These are phyloP conservation scores for Entosphenus tridentatus DNA, from an alignment of 2,113 vertebrate species.

Conservation along the genomic window DNA sequence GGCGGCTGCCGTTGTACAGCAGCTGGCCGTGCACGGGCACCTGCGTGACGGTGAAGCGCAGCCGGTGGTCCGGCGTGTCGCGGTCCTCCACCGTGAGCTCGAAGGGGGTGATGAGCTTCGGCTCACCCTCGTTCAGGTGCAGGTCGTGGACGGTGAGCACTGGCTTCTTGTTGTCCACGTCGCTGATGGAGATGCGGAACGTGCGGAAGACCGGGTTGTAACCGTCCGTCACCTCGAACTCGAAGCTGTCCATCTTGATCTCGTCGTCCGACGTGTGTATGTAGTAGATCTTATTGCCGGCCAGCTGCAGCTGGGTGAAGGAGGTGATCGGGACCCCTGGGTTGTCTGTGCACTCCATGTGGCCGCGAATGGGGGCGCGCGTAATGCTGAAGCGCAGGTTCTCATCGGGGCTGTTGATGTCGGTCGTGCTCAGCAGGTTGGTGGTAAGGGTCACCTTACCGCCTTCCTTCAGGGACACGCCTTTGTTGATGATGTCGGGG, in stretches of 20 bases:
- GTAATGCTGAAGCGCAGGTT: slow-evolving; percentile 74
- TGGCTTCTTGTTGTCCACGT: slow-evolving; percentile 86
- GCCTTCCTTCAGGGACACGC: slow-evolving; percentile 72
- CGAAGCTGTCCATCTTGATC: slow-evolving; percentile 84
- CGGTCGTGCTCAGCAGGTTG: slow-evolving; percentile 76
- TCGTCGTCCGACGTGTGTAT: slow-evolving; percentile 78
- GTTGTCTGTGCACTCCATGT: slow-evolving; percentile 64
- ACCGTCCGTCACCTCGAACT: slow-evolving; percentile 83
- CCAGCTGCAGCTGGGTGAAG: slow-evolving; percentile 76
- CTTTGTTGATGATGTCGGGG: slow-evolving; percentile 69
- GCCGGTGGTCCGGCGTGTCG: slow-evolving; percentile 40
- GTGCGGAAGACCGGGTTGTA: slow-evolving; percentile 79
- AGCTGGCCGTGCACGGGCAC: slow-evolving; percentile 55
- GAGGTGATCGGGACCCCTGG: slow-evolving; percentile 45
- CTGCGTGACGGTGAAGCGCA: slow-evolving; percentile 59
- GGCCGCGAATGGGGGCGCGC: slow-evolving; percentile 50
- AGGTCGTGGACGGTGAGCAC: slow-evolving; percentile 52
- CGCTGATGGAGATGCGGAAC: slow-evolving; percentile 65
- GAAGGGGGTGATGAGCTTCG: slow-evolving; percentile 74
- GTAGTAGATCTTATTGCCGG: slow-evolving; percentile 79
- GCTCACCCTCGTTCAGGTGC: slow-evolving; percentile 43
- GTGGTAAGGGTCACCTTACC: slow-evolving; percentile 68
- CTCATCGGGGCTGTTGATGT: slow-evolving; percentile 81
- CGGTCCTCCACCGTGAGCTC: slow-evolving; percentile 69
- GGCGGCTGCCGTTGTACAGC: slow-evolving; percentile 41